A percentile compares a stretch with the other conserved stretches of the same genome.
Conservation (phyloP, 2,888 invertebrate species). For the Agonopterix subpropinquella region DNA sequence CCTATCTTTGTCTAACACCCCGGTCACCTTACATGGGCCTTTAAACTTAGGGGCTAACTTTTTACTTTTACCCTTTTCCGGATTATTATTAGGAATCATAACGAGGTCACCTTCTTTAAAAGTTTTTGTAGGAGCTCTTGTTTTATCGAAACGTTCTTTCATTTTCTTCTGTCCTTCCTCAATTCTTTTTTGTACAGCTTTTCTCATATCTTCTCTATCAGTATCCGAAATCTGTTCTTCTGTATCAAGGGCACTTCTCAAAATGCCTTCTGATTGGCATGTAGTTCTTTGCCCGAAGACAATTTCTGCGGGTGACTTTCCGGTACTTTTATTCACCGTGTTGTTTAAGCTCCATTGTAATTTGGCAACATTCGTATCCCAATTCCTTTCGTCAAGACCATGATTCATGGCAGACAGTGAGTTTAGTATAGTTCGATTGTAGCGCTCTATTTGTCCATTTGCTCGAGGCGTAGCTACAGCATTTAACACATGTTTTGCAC, state of each 20-base stretch:
- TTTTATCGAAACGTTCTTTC: no score
- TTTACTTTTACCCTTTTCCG: no score
- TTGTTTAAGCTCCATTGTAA: constrained; percentile 10
- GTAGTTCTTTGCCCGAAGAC: constrained; percentile 1
- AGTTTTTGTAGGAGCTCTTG: no score
- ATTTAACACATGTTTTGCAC: constrained; percentile 20
- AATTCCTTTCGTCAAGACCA: constrained; percentile 1
- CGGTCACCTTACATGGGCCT: no score
- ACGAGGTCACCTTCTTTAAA: no score
- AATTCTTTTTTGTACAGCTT: constrained; percentile 2
- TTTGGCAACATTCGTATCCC: constrained; percentile 5
- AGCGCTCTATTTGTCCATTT: constrained; percentile 25
- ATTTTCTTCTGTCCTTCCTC: not conserved
- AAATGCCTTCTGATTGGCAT: constrained; percentile 2
- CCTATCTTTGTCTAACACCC: no score
- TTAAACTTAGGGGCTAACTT: no score
- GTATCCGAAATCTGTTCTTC: not conserved
- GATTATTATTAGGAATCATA: no score
- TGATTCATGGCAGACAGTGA: constrained; percentile 1
- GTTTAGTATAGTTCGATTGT: constrained; percentile 3
- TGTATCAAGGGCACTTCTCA: constrained; percentile 1
- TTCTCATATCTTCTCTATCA: constrained; percentile 4
- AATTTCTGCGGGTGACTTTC: constrained; percentile 1
- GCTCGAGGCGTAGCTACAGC: constrained; percentile 12
- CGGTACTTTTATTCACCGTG: constrained; percentile 3